Conservation (phyloP, 2,113 vertebrate species). For the Sitta europaea region DNA sequence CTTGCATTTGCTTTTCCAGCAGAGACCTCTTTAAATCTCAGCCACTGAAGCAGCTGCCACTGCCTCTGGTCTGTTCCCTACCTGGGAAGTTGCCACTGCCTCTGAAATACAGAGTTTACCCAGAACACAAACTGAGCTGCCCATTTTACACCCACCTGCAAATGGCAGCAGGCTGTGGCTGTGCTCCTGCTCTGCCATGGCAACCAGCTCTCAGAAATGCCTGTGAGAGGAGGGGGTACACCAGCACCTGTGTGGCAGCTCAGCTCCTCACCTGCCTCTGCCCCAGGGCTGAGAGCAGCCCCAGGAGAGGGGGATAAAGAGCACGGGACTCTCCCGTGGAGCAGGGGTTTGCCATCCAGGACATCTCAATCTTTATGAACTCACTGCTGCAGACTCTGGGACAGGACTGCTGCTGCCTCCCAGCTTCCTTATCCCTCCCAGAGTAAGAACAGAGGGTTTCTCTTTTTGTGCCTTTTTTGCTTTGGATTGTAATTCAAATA, state of each 20-base stretch:
- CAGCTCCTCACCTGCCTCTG: not conserved
- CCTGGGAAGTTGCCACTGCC: not conserved
- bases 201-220: not conserved
- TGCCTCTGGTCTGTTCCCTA: not conserved
- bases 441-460: not conserved
- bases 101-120: not conserved
- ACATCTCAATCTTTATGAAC: not conserved
- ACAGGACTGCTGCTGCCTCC: not conserved
- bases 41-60: not conserved
- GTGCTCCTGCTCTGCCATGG: not conserved
- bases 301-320: rapidly evolving
- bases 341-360: not conserved
- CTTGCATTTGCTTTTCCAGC: not conserved
- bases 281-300: not conserved
- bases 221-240: not conserved
- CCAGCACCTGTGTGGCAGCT: rapidly evolving
- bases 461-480: not conserved
- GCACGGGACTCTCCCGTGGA: rapidly evolving
- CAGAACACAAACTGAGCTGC: not conserved
- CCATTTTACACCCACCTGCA: not conserved
- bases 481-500: not conserved
- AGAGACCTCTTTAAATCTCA: not conserved
- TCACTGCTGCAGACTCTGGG: not conserved
- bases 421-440: not conserved
- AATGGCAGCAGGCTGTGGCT: not conserved